These are phyloP conservation scores for Thinocorus orbignyianus DNA, from an alignment of 2,113 vertebrate genomes.

Conservation along the genomic window DNA sequence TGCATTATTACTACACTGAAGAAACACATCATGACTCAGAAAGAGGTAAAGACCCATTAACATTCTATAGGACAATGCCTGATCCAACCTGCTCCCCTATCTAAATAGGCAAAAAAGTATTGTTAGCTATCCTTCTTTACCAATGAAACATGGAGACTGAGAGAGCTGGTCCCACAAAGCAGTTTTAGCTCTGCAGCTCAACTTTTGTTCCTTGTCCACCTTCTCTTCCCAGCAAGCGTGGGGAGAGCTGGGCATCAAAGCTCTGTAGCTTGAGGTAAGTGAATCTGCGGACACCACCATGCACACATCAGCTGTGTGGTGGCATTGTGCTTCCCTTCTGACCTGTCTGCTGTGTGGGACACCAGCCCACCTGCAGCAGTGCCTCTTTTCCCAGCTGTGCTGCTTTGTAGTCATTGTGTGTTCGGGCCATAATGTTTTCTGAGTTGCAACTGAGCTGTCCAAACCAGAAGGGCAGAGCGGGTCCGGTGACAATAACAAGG, in stretches of 20 bases:
- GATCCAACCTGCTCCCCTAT: not conserved
- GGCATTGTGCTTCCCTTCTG: not conserved
- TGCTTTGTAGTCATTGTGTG: rapidly evolving
- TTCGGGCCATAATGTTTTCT: rapidly evolving
- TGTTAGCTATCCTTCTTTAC: not conserved
- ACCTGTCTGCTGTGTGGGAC: not conserved
- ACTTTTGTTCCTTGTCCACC: not conserved
- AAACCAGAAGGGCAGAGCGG: not conserved
- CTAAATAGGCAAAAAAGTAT: not conserved
- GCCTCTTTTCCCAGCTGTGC: not conserved
- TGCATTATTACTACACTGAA: not conserved
- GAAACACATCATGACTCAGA: not conserved
- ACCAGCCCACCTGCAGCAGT: not conserved
- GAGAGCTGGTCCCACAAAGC: not conserved
- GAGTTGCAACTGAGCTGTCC: not conserved
- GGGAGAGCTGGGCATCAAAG: not conserved
- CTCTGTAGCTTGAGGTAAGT: no score
- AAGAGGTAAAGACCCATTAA: not conserved
- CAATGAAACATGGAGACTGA: not conserved
- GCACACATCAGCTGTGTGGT: rapidly evolving
- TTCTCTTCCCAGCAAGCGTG: rapidly evolving
- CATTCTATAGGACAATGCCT: not conserved
- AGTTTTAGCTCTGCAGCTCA: not conserved
- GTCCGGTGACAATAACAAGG: not conserved
- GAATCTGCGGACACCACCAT: not conserved